Conservation (phyloP, 30 jellyfish, hydroid and myxozoan genomes). For the Pelagia noctiluca region DNA sequence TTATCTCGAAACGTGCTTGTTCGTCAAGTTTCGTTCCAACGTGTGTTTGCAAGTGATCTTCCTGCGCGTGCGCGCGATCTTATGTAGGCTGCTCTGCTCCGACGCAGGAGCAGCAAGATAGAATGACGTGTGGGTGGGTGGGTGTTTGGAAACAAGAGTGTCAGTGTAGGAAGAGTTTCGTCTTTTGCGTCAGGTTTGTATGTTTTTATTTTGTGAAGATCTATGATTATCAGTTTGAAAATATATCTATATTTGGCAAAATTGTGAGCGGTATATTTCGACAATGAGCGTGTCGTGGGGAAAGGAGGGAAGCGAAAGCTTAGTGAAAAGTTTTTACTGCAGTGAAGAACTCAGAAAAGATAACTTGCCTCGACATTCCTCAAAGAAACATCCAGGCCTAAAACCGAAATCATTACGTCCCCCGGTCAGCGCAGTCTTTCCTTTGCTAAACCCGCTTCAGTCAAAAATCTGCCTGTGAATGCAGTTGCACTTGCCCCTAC, state of each 20-base stretch:
- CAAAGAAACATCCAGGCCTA: constrained; percentile 18
- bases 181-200: no score
- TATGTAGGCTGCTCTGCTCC: background rate
- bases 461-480: background rate
- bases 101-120: background rate
- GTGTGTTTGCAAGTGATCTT: background rate
- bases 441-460: background rate
- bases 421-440: background rate
- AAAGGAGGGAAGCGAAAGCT: constrained; percentile 24
- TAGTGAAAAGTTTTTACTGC: constrained; percentile 7
- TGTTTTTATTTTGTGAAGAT: no score
- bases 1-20: no score
- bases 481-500: background rate
- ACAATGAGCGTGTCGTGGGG: no score
- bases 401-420: background rate
- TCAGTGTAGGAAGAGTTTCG: no score
- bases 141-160: no score
- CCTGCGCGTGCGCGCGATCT: constrained; percentile 13
- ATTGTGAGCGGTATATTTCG: no score
- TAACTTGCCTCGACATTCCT: constrained; percentile 7
- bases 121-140: no score
- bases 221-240: no score
- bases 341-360: constrained; percentile 33
- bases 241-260: no score
- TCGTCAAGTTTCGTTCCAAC: background rate